Base-by-base conservation (phyloP, 2,797 vertebrate genomes). In the Psittacula echo region DNA sequence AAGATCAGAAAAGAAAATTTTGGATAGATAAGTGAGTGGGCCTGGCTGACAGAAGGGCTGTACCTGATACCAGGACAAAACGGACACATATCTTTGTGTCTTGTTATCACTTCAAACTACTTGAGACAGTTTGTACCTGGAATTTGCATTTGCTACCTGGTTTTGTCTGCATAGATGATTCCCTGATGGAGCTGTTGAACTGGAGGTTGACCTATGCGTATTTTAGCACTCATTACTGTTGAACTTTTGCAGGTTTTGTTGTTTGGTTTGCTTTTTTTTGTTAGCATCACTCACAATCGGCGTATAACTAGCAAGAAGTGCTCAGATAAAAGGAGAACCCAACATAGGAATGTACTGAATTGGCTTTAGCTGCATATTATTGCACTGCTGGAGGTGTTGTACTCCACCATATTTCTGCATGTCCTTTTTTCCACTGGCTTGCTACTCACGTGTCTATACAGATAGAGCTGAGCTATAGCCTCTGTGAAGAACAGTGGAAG, bases 191-290 rank as follows among this genome's bases (percentile, higher is more conserved):
- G 13, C 9, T 77, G 12, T 22, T 75, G 16, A 11, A 41, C 41
- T 5, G 10, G 32, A 81, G 16, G 3, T 47, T 37, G 39, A 11
- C 21, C 21, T 65, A 34, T 1, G 0, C 7, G 4, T 39, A 15
- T 90, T 84, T 86, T 27, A 73, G 21, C 13, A 15, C n/a, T 50
- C 17, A 39, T 26, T 75, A 50, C 29, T 44, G 15, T 21, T 41
- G 37, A 85, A 62, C 5, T 54, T 89, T 12, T 87, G 27, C 15
- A 26, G 24, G 22, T 34, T 58, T 58, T 37, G 14, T 58, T 58
- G 56, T 16, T 54, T 30, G 7, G 19, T 2, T 8, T 20, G 5
- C 5, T 83, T 7, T 39, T 89, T 92, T 85, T 66, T 10, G 7
- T 56, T 50, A 73, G 10, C 19, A 17, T 22, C 26, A 42, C 11